Base-by-base conservation (phyloP, 2,888 invertebrate species). In the Euclidia mi region DNA sequence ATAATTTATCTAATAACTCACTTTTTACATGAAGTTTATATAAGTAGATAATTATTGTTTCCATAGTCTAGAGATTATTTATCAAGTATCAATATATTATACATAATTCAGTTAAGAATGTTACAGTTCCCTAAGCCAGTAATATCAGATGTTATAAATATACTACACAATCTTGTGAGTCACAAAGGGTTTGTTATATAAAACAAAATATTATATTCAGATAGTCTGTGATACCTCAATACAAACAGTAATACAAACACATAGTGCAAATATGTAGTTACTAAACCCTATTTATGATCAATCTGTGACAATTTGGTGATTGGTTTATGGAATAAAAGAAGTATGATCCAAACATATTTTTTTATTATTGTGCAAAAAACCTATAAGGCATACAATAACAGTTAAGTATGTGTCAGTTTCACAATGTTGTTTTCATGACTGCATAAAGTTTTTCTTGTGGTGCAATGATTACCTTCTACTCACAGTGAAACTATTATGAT, bases 321-420 rank as follows among this genome's bases (percentile, higher is more conserved):
- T 43, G 35, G 47, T 48, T 40, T 9, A 18, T 42, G n/a, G 11
- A 53, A 42, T 42, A 48, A 43, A 35, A 47, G 0, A 51, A 32
- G 20, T 44, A 31, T 14, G 17, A 29, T 31, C 40, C 9, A 34
- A 15, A 28, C n/a, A 9, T 20, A 15, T 29, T 15, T 3, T 40
- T 46, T 53, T 53, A 53, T 47, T 53, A 18, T 11, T 41, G 29
- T 53, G 44, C 44, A 32, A 32, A 32, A 11, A 11, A 18, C 14
- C n/a, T 40, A 20, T 2, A 40, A 40, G 9, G 1, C 20, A 12
- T 40, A 20, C 20, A 48, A 31, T 31, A 4, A 31, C 20, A 25
- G 20, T 25, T 25, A 25, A n/a, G n/a, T n/a, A n/a, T n/a, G n/a
- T n/a, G n/a, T n/a, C n/a, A n/a, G n/a, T n/a, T n/a, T n/a, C n/a